Base-by-base conservation (phyloP, 2,888 invertebrate genomes). In the Ophonus ardosiacus region DNA sequence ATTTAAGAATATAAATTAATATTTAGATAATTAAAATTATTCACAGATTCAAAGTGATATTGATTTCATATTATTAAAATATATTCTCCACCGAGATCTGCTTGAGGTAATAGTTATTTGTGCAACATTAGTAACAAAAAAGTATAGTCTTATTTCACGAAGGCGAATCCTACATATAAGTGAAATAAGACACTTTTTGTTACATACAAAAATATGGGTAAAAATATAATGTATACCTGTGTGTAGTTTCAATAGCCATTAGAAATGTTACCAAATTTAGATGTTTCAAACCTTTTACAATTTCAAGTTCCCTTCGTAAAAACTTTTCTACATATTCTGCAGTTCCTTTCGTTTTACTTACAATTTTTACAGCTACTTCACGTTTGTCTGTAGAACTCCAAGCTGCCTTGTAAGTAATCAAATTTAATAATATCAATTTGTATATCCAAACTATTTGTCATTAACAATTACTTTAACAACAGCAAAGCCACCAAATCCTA, bases 181-280 rank as follows among this genome's bases (percentile, higher is more conserved):
- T n/a, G n/a, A n/a, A n/a, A n/a, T n/a, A n/a, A n/a, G n/a, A n/a
- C n/a, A n/a, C n/a, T n/a, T n/a, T n/a, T n/a, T n/a, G n/a, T n/a
- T n/a, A n/a, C n/a, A n/a, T n/a, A n/a, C n/a, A n/a, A n/a, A n/a
- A n/a, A n/a, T n/a, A n/a, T n/a, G n/a, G n/a, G n/a, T n/a, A 31
- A 21, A 31, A 31, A 31, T 31, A 31, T 1, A 31, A 4, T 31
- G 31, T 87, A 85, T 89, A 96, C 96, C 96, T 94, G 90, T 96
- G 96, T 78, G 96, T 96, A 0, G 96, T 96, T 92, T 97, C 97
- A 86, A 97, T 96, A 57, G 96, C 96, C 91, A 96, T 96, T 87
- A 96, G 93, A 90, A 96, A 97, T 86, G 95, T 92, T 89, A 97
- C 96, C 78, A 97, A 92, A 91, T 96, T 96, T 82, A 95, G 94